phyloP scores from a whole-genome alignment of 2,888 invertebrate species.

The Tillus elongatus region DNA sequence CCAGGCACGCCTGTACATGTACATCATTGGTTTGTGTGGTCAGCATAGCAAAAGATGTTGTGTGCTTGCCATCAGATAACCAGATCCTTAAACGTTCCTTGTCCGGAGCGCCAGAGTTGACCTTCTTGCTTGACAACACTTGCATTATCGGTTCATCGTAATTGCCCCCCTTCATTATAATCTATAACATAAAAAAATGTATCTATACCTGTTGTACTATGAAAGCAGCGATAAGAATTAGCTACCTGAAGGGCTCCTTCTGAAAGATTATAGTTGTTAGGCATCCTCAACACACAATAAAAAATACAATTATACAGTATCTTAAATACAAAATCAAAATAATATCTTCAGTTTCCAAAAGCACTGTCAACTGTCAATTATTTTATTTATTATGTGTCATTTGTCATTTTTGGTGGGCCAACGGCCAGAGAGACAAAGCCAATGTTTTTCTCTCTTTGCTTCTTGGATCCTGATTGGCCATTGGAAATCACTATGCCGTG shows the following conservation, averaged over 20 bases:
- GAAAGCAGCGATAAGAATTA: slow-evolving; percentile 5
- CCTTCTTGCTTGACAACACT: slow-evolving; percentile 69
- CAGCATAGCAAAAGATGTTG: slow-evolving; percentile 91
- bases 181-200: slow-evolving; percentile 42
- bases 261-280: slow-evolving; percentile 8
- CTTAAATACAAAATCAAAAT: too few relatives aligned
- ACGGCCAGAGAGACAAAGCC: too few relatives aligned
- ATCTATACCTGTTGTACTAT: slow-evolving; percentile 10
- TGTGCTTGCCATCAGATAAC: slow-evolving; percentile 90
- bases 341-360: too few relatives aligned
- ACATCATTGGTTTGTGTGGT: slow-evolving; percentile 67
- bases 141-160: too few relatives aligned
- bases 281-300: slow-evolving; percentile 7
- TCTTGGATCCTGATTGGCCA: too few relatives aligned
- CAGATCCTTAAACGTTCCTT: slow-evolving; percentile 71
- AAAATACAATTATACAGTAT: too few relatives aligned
- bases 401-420: too few relatives aligned
- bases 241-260: slow-evolving; percentile 21
- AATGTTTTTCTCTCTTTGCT: too few relatives aligned
- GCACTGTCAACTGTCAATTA: too few relatives aligned
- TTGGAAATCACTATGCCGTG: too few relatives aligned
- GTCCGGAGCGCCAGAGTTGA: slow-evolving; percentile 53
- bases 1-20: slow-evolving; percentile 46
- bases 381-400: too few relatives aligned
- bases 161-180: slow-evolving; percentile 71